These are phyloP conservation scores for Talpa occidentalis DNA, from an alignment of 2,113 vertebrate species.

Conservation along the genomic window DNA sequence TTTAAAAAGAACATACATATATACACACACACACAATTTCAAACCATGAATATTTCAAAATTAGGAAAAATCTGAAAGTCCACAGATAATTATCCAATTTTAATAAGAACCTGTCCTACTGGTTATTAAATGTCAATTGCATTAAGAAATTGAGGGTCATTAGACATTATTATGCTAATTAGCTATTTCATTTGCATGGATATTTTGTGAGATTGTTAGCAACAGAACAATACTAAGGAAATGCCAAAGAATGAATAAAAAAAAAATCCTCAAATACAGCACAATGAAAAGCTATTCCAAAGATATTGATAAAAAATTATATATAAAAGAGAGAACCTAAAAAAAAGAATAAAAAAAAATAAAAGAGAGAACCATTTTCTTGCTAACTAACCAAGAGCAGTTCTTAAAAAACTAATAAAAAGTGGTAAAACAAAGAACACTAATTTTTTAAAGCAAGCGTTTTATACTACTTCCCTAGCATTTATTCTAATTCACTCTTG, in stretches of 20 bases:
- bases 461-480: not conserved
- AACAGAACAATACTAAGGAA: conserved; percentile 40
- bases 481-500: not conserved
- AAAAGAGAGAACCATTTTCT: not conserved
- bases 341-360: too few species aligned
- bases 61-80: conserved; percentile 29
- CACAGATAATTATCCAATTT: conserved; percentile 51
- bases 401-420: not conserved
- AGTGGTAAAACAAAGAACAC: not conserved
- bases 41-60: conserved; percentile 48
- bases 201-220: not conserved
- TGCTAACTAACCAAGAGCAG: not conserved
- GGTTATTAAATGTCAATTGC: conserved; percentile 57
- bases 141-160: conserved; percentile 50
- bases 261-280: not conserved
- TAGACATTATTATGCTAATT: conserved; percentile 54
- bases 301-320: not conserved
- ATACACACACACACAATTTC: not conserved
- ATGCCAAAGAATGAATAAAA: not conserved
- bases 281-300: conserved; percentile 6
- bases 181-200: not conserved
- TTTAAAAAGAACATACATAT: not conserved
- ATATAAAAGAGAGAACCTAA: not conserved
- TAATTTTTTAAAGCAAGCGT: not conserved
- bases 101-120: conserved; percentile 37